Conservation (phyloP, 92 coral and sea anemone genomes). For the Paramuricea clavata region DNA sequence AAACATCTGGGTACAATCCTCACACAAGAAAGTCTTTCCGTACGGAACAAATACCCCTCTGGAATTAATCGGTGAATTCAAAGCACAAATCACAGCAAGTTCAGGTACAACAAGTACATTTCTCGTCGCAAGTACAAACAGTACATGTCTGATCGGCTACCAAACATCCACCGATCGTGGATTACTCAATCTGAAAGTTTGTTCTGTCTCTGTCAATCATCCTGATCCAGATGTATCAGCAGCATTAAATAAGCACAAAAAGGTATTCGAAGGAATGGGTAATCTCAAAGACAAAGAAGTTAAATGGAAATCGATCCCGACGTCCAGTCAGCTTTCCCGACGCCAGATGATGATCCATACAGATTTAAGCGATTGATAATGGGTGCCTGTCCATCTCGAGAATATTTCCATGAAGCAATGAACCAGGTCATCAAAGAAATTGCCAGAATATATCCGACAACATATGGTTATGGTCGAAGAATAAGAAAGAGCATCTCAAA, state of each 20-base stretch:
- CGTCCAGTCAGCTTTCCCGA: conserved; percentile 39
- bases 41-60: conserved; percentile 50
- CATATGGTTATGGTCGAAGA: conserved; percentile 63
- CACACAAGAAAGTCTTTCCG: conserved; percentile 39
- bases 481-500: conserved; percentile 30
- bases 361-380: conserved; percentile 38
- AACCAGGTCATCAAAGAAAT: conserved; percentile 36
- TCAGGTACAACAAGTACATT: conserved; percentile 34
- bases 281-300: neutral
- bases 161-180: neutral
- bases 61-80: conserved; percentile 52
- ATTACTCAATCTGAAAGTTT: neutral
- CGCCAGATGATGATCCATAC: conserved; percentile 52
- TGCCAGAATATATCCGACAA: conserved; percentile 61
- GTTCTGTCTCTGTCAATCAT: neutral
- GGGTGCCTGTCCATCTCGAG: conserved; percentile 57
- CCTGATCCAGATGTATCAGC: neutral
- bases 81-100: conserved; percentile 32
- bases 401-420: conserved; percentile 65
- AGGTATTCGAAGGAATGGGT: neutral
- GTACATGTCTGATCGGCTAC: neutral
- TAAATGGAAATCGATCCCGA: neutral
- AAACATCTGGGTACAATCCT: neutral
- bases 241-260: neutral
- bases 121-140: neutral